Evolutionary conservation across 2,113 vertebrate genomes (phyloP).

Genomic region (Merops nubicus): DNA sequence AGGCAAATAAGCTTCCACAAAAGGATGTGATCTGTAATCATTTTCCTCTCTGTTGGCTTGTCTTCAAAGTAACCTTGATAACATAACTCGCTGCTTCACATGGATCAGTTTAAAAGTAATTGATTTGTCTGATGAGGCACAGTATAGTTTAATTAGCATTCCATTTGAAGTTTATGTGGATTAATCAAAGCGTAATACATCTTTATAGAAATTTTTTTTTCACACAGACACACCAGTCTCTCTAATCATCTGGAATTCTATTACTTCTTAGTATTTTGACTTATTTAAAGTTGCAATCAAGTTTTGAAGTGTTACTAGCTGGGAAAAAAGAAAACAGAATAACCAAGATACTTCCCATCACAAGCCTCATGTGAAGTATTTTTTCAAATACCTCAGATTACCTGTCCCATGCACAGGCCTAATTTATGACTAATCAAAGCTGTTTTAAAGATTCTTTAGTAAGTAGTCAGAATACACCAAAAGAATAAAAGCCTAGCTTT

Average conservation of each 20-base stretch:
- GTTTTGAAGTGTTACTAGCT: neutral
- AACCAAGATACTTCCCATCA: neutral
- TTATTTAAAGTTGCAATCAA: neutral
- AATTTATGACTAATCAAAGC: neutral
- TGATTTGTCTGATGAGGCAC: slow-evolving; percentile 50
- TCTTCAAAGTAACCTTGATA: slow-evolving; percentile 54
- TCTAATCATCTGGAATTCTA: neutral
- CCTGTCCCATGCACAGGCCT: neutral
- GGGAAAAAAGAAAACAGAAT: neutral
- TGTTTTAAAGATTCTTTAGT: neutral
- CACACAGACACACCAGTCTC: neutral
- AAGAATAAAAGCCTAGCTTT: neutral
- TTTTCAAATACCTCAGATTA: neutral
- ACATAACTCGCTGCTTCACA: slow-evolving; percentile 3
- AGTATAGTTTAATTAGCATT: slow-evolving; percentile 43
- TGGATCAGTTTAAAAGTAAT: slow-evolving; percentile 58
- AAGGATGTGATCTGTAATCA: slow-evolving; percentile 14
- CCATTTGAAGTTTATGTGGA: slow-evolving; percentile 37
- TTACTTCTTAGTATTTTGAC: neutral
- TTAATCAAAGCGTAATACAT: slow-evolving; percentile 45
- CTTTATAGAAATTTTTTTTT: neutral
- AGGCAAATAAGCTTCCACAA: neutral
- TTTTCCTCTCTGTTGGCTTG: slow-evolving; percentile 31
- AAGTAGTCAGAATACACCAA: neutral
- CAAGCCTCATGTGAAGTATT: neutral